A percentile compares a stretch with the other conserved stretches of the same genome.
phyloP scores from a whole-genome alignment of 2,797 vertebrate genomes.

The Muscicapa comitata region DNA sequence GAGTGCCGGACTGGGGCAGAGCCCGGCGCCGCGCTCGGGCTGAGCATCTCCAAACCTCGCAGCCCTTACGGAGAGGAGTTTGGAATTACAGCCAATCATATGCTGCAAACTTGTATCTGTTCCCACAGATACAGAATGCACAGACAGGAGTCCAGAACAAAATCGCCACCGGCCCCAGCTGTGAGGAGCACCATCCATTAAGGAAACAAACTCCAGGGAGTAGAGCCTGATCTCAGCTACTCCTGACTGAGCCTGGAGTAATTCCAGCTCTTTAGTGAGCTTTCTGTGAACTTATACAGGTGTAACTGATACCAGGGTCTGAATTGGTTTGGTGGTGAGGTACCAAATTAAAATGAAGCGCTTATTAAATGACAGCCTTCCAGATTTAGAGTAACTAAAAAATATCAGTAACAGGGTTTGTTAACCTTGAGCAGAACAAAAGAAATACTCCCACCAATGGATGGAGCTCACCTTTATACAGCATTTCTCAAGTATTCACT shows the following conservation, averaged over 20 bases:
- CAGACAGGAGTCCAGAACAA: not conserved
- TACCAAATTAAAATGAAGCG: not conserved
- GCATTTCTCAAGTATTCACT: not conserved
- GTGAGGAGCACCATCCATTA: not conserved
- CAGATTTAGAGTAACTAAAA: not conserved
- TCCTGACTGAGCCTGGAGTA: not conserved
- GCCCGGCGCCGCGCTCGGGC: accelerated
- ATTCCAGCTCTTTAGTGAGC: not conserved
- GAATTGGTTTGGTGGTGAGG: not conserved
- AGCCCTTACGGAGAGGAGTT: not conserved
- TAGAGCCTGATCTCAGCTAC: not conserved
- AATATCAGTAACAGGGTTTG: not conserved
- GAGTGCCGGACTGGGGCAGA: not conserved
- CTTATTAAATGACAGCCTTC: not conserved
- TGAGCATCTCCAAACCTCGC: not conserved
- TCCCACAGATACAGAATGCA: not conserved
- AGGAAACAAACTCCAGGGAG: not conserved
- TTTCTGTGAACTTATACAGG: not conserved
- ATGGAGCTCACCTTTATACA: not conserved
- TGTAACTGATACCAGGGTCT: not conserved
- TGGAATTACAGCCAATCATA: not conserved
- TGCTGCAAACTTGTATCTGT: not conserved
- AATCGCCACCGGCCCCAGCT: accelerated
- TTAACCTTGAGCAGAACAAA: not conserved
- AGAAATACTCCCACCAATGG: not conserved